Base-by-base conservation (phyloP, 2,888 invertebrate species). In the Scaeva pyrastri region DNA sequence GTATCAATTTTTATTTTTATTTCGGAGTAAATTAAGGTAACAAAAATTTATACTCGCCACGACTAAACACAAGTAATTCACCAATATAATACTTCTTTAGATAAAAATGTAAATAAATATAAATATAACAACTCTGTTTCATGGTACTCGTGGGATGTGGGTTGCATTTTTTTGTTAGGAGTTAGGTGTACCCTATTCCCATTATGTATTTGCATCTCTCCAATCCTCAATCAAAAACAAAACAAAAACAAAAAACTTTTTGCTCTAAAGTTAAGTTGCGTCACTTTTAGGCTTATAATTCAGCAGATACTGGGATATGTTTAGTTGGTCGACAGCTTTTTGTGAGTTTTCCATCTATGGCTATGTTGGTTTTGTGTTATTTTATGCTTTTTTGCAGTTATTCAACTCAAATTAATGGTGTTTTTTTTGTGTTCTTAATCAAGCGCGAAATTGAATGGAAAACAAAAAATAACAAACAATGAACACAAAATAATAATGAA, bases 141-240 rank as follows among this genome's bases (percentile, higher is more conserved):
- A 21, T 23, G 45, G 41, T 76, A 72, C 48, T 76, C 58, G 75
- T 81, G 76, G 85, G 76, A 81, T 76, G 85, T 85, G 81, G 85
- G 81, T 85, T 80, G 75, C 71, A 43, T 60, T 71, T 70, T 43
- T 78, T 43, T 39, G 56, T 76, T 68, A 55, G 23, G 71, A 19
- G 41, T 36, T 56, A 43, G 39, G 39, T 39, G 39, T 60, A 60
- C 14, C 14, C 39, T 39, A 36, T 19, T 68, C 16, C 26, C n/a
- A 31, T 31, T 31, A n/a, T n/a, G 21, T 50, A 60, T 76, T 52
- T 77, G 62, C 76, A 81, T 79, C 66, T 78, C 43, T 66, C 60
- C 70, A 50, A 72, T 76, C 68, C 73, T 55, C 36, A 66, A 56
- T 31, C 39, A 52, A 52, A 58, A 48, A 36, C 60, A 16, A 45